Conservation (phyloP, 2,113 vertebrate genomes). For the Mormyrus iriodes region DNA sequence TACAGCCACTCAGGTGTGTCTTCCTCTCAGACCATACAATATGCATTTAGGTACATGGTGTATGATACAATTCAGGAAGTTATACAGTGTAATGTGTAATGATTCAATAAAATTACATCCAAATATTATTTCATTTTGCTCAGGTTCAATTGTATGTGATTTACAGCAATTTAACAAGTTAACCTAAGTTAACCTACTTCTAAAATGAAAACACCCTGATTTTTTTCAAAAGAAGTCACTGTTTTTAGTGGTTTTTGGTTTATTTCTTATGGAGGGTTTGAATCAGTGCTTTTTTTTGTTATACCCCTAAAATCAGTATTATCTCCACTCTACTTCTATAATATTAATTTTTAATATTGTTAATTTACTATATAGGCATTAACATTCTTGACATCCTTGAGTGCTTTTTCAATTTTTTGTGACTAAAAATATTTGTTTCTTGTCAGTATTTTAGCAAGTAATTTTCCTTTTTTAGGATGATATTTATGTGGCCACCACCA, state of each 20-base stretch:
- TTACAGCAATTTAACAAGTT: background rate
- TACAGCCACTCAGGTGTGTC: conserved; percentile 48
- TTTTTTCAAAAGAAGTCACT: background rate
- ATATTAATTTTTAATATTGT: background rate
- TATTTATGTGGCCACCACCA: conserved; percentile 47
- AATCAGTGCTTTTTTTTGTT: background rate
- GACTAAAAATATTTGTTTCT: background rate
- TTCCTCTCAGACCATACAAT: background rate
- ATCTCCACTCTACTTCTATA: background rate
- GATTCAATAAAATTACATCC: background rate
- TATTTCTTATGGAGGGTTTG: background rate
- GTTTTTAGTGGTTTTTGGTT: background rate
- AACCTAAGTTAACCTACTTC: too few species aligned
- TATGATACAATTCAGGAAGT: background rate
- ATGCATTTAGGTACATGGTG: background rate
- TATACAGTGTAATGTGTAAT: background rate
- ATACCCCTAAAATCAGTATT: background rate
- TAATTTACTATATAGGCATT: background rate
- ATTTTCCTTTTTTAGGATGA: conserved; percentile 46
- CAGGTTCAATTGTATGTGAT: background rate
- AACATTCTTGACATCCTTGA: background rate
- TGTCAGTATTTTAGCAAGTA: background rate
- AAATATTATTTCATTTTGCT: background rate
- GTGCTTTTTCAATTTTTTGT: background rate
- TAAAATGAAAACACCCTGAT: background rate